Base-by-base conservation (phyloP, 2,888 invertebrate genomes). In the Hoplodrina blanda region DNA sequence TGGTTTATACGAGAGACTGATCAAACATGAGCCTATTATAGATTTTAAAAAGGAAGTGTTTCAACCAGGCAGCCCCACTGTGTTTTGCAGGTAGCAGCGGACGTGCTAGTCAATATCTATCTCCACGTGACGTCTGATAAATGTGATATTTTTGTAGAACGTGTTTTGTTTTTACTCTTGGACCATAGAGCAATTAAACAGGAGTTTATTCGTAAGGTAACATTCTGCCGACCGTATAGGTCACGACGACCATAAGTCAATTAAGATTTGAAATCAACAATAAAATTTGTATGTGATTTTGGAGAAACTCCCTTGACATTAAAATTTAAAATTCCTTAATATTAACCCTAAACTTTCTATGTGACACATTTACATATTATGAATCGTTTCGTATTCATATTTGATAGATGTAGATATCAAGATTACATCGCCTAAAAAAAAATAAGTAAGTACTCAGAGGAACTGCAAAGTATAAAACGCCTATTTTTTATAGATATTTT, bases 101-200 rank as follows among this genome's bases (percentile, higher is more conserved):
- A 62, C 57, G 49, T 64, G 80, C 57, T 66, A 57, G 30, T 49
- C 37, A 53, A 62, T 59, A 19, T 59, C 6, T 73, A 49, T 66
- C 15, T 49, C 52, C 37, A 30, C 33, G 63, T 69, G 69, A 56
- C 61, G 69, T 73, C 77, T 73, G 62, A 69, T 76, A 67, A 76
- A 77, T 81, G 81, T 83, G 78, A 81, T 81, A 83, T 83, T 83
- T 80, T 81, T 83, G 62, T 83, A 83, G 50, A 71, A 37, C 17
- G 10, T 59, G 17, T 63, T 78, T 10, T 78, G 49, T 44, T 5
- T 46, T 72, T 66, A 69, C 49, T 66, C 37, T 69, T 71, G 37
- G 57, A 60, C n/a, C 53, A 61, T 52, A 72, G 73, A 78, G 65
- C 73, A 54, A 65, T 54, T 65, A 78, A 59, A 73, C 73, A 67